phyloP scores from a whole-genome alignment of 2,888 invertebrate species.

The Pachymerium ferrugineum region DNA sequence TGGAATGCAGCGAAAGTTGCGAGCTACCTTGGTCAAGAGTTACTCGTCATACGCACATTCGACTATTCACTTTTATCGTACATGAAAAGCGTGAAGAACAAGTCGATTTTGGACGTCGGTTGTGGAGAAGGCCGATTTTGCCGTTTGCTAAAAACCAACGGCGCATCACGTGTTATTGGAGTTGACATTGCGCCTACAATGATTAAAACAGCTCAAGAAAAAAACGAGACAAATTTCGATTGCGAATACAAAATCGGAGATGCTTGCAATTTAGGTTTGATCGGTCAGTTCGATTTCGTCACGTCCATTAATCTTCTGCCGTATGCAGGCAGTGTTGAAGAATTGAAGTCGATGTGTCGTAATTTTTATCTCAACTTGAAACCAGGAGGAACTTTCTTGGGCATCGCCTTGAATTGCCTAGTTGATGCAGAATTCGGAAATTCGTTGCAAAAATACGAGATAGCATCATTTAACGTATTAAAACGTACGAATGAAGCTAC shows the following conservation, averaged over 20 bases:
- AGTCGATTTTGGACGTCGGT: constrained; percentile 16
- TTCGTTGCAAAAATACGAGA: not conserved
- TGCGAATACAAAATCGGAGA: not conserved
- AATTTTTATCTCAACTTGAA: not conserved
- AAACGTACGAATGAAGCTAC: too few species aligned
- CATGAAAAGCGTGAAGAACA: not conserved
- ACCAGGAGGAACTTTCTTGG: not conserved
- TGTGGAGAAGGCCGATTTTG: not conserved
- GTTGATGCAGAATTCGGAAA: not conserved
- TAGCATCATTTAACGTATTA: not conserved
- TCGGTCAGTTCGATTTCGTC: constrained; percentile 24
- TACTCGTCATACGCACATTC: not conserved
- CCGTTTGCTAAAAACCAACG: not conserved
- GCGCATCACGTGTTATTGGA: not conserved
- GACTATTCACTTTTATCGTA: not conserved
- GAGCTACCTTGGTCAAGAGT: not conserved
- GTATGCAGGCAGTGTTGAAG: not conserved
- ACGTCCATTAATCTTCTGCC: not conserved
- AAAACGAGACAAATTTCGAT: not conserved
- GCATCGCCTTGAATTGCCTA: not conserved
- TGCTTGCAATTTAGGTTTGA: not conserved
- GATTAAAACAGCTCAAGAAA: not conserved
- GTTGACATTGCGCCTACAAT: not conserved
- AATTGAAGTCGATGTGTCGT: not conserved
- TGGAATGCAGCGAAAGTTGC: too few species aligned